These are phyloP conservation scores for Yponomeuta cagnagella DNA, from an alignment of 2,888 invertebrate genomes.

Conservation along the genomic window DNA sequence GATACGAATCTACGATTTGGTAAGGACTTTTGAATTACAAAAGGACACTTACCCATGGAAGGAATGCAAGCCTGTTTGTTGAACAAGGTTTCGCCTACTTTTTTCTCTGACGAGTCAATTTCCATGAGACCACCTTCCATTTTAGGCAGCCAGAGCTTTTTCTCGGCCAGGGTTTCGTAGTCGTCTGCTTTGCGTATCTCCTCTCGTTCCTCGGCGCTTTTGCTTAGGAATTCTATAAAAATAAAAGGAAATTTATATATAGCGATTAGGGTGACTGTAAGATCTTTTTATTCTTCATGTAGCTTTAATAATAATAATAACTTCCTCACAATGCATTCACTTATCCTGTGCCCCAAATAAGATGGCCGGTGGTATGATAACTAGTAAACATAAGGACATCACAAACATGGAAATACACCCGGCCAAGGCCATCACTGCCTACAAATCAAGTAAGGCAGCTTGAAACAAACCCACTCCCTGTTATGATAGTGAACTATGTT, in stretches of 20 bases:
- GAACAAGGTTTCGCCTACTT: conserved; percentile 27
- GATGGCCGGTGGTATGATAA: too few relatives aligned
- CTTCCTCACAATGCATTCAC: neutral
- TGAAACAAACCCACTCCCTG: too few relatives aligned
- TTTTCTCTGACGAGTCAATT: conserved; percentile 23
- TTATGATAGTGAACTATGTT: too few relatives aligned
- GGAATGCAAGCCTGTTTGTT: conserved; percentile 49
- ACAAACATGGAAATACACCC: too few relatives aligned
- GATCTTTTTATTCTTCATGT: too few relatives aligned
- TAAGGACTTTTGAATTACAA: too few relatives aligned
- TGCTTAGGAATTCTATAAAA: conserved; percentile 4
- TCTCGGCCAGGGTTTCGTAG: conserved; percentile 25
- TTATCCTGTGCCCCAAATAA: too few relatives aligned
- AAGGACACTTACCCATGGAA: conserved; percentile 47
- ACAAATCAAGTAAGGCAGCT: too few relatives aligned
- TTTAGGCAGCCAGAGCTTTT: conserved; percentile 34
- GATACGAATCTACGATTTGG: too few relatives aligned
- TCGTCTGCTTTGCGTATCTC: conserved; percentile 21
- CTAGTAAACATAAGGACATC: too few relatives aligned
- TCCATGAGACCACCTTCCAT: conserved; percentile 30
- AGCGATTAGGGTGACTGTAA: too few relatives aligned
- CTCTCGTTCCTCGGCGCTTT: conserved; percentile 24
- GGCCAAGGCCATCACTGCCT: neutral
- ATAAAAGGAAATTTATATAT: neutral
- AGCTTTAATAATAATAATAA: too few relatives aligned